Evolutionary conservation across 2,797 vertebrate species (phyloP), one percentile per base, ranked within the genome.

Genomic region (Chloroceryle amazona): DNA sequence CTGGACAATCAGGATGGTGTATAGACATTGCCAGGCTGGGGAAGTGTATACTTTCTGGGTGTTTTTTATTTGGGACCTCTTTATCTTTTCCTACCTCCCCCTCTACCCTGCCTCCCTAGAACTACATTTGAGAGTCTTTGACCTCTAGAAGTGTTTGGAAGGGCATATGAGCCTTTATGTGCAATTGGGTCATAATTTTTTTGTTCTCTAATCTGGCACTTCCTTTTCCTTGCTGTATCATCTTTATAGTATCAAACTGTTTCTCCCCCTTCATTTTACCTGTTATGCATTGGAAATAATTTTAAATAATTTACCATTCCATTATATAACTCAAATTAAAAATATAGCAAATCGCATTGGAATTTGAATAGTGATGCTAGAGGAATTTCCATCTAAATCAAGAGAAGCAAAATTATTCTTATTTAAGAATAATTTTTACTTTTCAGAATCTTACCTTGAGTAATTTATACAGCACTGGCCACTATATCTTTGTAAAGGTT

Each of bases 401-500:
- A 96, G 90, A 52, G 20, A 55, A 73, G 70, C 68, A 35, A 66
- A 97, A 86, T 95, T 91, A 83, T 86, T 96, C 81, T 61, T 93
- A 93, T 86, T 96, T 92, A 88, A 93, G 81, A 81, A 90, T 75
- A 79, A 72, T 81, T 96, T 95, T 93, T 96, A 91, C 26, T 91
- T 97, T 95, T 93, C 74, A 93, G 65, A 83, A 33, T 33, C 39
- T 96, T 90, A 85, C 75, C 60, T 95, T 96, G 52, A 93, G 76
- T 90, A 96, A 96, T 96, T 96, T 97, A 95, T 96, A 93, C 66
- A 78, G 63, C 84, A 35, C 71, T 95, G 92, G 92, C 90, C 94
- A 96, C 91, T 93, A 79, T 90, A 92, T 54, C 90, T 97, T 97
- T 96, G 72, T 79, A 97, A 97, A 97, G 83, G 66, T 87, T 97